Conservation (phyloP, 2,113 vertebrate species). For the Neogobius melanostomus region DNA sequence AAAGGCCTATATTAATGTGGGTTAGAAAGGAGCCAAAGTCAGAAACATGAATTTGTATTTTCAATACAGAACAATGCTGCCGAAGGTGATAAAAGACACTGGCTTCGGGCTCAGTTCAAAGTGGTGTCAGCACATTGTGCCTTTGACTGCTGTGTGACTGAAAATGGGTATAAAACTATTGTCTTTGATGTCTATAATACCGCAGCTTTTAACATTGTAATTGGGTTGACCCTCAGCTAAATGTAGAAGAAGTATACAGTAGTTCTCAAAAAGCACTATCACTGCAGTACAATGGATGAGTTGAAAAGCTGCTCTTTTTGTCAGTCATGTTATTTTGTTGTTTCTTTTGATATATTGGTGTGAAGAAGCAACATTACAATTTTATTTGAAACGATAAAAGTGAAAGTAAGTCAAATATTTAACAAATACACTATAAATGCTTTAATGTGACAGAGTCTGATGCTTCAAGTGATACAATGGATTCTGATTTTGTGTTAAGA, state of each 20-base stretch:
- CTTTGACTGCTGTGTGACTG: neutral
- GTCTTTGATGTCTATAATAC: neutral
- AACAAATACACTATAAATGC: too few species aligned
- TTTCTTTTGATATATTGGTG: too few species aligned
- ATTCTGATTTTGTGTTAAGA: too few species aligned
- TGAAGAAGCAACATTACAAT: too few species aligned
- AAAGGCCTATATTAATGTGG: conserved; percentile 18
- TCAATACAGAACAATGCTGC: neutral
- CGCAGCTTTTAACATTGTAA: neutral
- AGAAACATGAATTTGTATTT: conserved; percentile 21
- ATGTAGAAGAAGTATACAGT: neutral
- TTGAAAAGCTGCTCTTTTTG: too few species aligned
- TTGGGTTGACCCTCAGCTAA: neutral
- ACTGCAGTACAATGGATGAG: too few species aligned
- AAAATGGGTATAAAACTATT: neutral
- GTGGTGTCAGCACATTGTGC: neutral
- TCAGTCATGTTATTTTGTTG: too few species aligned
- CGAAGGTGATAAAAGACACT: neutral
- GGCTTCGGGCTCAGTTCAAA: neutral
- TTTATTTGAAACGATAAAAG: too few species aligned
- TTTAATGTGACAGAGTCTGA: too few species aligned
- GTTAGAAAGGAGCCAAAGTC: conserved; percentile 17
- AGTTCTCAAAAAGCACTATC: too few species aligned
- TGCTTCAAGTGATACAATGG: too few species aligned
- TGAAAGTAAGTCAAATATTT: too few species aligned